A percentile compares a stretch with the other conserved stretches of the same genome.
phyloP scores from a whole-genome alignment of 2,113 vertebrate genomes.

The Colius striatus region DNA sequence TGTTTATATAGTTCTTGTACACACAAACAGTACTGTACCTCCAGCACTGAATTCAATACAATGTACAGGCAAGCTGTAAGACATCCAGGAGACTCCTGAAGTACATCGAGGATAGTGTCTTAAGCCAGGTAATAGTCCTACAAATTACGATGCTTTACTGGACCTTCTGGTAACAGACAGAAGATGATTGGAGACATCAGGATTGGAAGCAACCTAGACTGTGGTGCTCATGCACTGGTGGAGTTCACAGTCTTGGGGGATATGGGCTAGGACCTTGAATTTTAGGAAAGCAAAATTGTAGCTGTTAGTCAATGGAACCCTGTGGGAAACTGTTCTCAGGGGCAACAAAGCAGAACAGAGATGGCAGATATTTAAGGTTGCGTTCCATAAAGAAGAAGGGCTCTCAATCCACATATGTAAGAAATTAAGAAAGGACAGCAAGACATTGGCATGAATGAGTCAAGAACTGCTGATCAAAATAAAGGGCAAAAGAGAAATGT shows the following conservation, averaged over 20 bases:
- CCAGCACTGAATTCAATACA: not conserved
- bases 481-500: not conserved
- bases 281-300: not conserved
- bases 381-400: not conserved
- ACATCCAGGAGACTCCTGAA: not conserved
- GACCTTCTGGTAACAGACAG: not conserved
- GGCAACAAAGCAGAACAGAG: not conserved
- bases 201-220: not conserved
- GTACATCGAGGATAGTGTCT: not conserved
- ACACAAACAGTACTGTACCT: not conserved
- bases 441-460: not conserved
- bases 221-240: too few species aligned
- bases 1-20: not conserved
- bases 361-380: not conserved
- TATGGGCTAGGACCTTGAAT: not conserved
- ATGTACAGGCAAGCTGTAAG: not conserved
- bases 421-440: not conserved
- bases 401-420: not conserved
- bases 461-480: not conserved
- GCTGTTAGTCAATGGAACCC: not conserved
- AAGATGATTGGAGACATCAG: not conserved
- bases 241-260: not conserved
- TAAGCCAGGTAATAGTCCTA: not conserved
- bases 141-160: rapidly evolving
- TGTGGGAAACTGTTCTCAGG: not conserved